Percentiles rank a stretch among this genome's conserved stretches.
Evolutionary conservation across 2,113 vertebrate genomes (phyloP).

Genomic region (Hyaena hyaena): DNA sequence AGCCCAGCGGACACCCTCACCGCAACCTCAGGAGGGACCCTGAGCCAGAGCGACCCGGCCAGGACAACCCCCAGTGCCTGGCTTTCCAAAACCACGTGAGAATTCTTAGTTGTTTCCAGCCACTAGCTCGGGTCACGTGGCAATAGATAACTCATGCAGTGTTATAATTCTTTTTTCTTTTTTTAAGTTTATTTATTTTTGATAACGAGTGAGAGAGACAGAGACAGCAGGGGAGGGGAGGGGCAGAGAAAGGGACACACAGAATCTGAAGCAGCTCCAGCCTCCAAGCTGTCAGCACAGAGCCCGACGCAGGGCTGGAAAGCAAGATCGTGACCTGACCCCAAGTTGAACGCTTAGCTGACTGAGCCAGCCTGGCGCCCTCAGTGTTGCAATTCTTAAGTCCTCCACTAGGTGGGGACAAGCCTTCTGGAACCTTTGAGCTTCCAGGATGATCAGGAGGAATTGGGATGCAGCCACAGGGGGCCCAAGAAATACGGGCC

Average conservation of each 20-base stretch:
- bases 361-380: no score
- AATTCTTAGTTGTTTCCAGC: neutral
- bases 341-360: no score
- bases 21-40: neutral
- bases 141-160: rapidly evolving
- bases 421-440: neutral
- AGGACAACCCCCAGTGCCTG: neutral
- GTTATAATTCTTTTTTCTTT: neutral
- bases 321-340: no score
- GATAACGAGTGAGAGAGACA: no score
- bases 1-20: neutral
- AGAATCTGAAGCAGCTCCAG: no score
- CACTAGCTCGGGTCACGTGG: no score
- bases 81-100: neutral
- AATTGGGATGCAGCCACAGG: neutral
- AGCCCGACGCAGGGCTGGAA: no score
- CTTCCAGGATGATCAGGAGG: neutral
- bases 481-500: neutral
- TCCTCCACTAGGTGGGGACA: neutral
- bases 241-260: no score
- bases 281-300: no score
- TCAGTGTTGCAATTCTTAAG: neutral
- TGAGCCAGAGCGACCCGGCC: neutral
- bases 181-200: no score
- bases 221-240: no score